phyloP scores from a whole-genome alignment of 2,113 vertebrate species.

The Ivindomyrus marchei region DNA sequence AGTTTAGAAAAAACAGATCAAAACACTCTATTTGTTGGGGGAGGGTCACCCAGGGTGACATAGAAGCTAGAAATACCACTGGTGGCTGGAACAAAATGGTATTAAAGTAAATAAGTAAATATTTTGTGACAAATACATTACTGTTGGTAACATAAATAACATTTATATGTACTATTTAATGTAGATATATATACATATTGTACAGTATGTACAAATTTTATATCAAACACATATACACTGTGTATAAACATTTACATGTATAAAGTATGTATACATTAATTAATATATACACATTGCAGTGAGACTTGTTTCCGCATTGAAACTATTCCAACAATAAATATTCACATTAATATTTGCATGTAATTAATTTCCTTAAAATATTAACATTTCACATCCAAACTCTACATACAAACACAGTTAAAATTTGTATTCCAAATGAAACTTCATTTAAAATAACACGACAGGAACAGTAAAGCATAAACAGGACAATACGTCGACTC shows the following conservation, averaged over 20 bases:
- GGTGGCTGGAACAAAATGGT: not conserved
- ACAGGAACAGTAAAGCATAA: not conserved
- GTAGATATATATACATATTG: not conserved
- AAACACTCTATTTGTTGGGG: too few species aligned
- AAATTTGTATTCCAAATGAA: not conserved
- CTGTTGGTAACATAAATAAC: not conserved
- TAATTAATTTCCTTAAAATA: not conserved
- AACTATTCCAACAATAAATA: not conserved
- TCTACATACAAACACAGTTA: not conserved
- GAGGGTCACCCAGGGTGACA: not conserved
- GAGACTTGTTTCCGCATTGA: not conserved
- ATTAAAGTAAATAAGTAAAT: not conserved
- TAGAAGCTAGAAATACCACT: not conserved
- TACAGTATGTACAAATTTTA: not conserved
- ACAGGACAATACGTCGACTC: not conserved
- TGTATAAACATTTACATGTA: not conserved
- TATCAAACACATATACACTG: not conserved
- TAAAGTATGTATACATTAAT: not conserved
- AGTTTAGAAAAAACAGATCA: too few species aligned
- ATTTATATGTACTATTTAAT: not conserved
- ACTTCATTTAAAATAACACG: not conserved
- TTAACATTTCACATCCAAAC: not conserved
- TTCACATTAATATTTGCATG: not conserved
- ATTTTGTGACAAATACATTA: not conserved
- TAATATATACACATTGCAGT: not conserved